Evolutionary conservation across 2,113 vertebrate species (phyloP).

Genomic region (Carassius auratus): DNA sequence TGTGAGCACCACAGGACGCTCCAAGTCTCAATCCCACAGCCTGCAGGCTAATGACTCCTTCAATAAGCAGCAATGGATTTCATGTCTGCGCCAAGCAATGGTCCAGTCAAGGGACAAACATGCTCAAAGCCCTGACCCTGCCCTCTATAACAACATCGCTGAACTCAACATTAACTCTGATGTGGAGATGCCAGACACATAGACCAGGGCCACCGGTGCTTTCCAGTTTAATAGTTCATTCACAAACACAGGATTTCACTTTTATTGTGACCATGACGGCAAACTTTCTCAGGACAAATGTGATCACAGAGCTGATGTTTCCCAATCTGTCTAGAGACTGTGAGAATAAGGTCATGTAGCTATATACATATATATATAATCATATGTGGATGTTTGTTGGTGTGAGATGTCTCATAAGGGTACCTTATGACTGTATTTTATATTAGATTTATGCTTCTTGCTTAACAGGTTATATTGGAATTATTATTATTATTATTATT

Average conservation of each 20-base stretch:
- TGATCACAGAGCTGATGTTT: background rate
- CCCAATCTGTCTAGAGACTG: background rate
- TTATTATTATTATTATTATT: no score
- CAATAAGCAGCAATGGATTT: conserved; percentile 85
- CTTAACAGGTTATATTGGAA: background rate
- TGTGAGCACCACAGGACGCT: conserved; percentile 78
- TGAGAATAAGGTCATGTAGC: background rate
- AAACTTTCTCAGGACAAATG: background rate
- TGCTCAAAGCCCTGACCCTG: conserved; percentile 66
- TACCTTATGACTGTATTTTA: background rate
- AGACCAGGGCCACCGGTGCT: conserved; percentile 36
- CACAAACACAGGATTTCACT: background rate
- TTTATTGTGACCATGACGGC: background rate
- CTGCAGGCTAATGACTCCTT: conserved; percentile 84
- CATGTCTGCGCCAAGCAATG: conserved; percentile 80
- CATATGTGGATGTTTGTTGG: background rate
- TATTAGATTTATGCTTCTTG: background rate
- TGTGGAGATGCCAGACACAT: conserved; percentile 72
- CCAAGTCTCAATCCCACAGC: conserved; percentile 77
- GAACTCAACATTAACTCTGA: conserved; percentile 77
- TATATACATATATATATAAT: background rate
- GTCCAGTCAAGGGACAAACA: conserved; percentile 71
- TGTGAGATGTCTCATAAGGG: background rate
- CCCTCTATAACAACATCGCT: conserved; percentile 74
- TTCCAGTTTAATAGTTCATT: background rate